phyloP scores from a whole-genome alignment of 2,797 vertebrate genomes.

The Holocentrus rufus region DNA sequence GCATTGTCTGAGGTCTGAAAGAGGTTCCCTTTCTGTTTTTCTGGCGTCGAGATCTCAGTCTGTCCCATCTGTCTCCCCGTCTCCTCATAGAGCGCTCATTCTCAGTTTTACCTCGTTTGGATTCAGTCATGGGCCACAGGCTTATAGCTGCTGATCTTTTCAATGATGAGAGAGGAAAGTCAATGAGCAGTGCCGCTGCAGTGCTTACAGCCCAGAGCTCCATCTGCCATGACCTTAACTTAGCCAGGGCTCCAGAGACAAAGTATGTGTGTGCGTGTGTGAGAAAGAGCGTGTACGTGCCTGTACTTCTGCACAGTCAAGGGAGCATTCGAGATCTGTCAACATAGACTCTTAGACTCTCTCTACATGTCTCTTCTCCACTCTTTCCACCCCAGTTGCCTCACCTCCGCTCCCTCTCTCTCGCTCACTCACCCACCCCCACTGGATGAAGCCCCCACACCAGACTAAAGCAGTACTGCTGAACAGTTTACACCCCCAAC shows the following conservation, averaged over 20 bases:
- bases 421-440: slow-evolving; percentile 21
- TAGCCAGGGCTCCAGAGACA: slow-evolving; percentile 53
- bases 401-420: slow-evolving; percentile 7
- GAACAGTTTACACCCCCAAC: slow-evolving; percentile 72
- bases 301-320: slow-evolving; percentile 83
- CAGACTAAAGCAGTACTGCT: slow-evolving; percentile 57
- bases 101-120: slow-evolving; percentile 32
- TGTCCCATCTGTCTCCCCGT: slow-evolving; percentile 17
- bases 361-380: slow-evolving; percentile 83
- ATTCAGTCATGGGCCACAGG: slow-evolving; percentile 35
- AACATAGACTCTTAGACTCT: slow-evolving; percentile 73
- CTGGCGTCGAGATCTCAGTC: slow-evolving; percentile 41
- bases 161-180: slow-evolving; percentile 39
- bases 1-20: slow-evolving; percentile 18
- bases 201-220: slow-evolving; percentile 51
- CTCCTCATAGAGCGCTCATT: slow-evolving; percentile 13
- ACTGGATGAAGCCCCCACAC: slow-evolving; percentile 49
- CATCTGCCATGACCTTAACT: slow-evolving; percentile 61
- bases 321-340: slow-evolving; percentile 62
- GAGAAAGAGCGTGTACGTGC: slow-evolving; percentile 67
- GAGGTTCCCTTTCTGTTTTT: slow-evolving; percentile 40
- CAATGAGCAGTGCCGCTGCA: slow-evolving; percentile 30
- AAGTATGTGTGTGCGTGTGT: slow-evolving; percentile 10
- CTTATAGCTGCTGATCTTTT: slow-evolving; percentile 47
- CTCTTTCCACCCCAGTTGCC: slow-evolving; percentile 67